These are phyloP conservation scores for Pelecanus crispus DNA, from an alignment of 2,113 vertebrate species.

Conservation along the genomic window DNA sequence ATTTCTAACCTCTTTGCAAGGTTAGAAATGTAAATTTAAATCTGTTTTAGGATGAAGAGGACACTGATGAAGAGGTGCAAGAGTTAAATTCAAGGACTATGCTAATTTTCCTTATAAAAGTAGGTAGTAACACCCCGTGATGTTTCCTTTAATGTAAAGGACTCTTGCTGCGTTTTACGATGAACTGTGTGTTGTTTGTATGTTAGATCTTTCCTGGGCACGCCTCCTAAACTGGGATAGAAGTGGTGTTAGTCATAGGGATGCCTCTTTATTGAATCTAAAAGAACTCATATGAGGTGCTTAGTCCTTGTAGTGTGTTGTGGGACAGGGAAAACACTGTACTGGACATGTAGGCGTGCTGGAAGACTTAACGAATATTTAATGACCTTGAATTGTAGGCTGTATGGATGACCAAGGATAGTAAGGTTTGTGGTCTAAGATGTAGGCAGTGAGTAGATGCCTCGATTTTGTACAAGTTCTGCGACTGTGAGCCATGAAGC, in stretches of 20 bases:
- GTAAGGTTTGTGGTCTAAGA: background rate
- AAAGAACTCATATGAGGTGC: background rate
- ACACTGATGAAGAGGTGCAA: background rate
- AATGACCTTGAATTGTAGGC: background rate
- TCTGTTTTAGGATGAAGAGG: background rate
- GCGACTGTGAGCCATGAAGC: background rate
- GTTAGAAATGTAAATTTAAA: background rate
- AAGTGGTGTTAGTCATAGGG: background rate
- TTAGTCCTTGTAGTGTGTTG: background rate
- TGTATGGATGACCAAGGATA: background rate
- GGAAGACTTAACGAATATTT: background rate
- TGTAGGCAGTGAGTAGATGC: background rate
- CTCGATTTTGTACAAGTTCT: background rate
- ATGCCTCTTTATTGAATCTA: background rate
- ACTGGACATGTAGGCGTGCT: rapidly evolving
- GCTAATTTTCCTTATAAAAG: background rate
- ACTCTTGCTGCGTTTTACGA: background rate
- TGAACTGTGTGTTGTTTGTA: background rate
- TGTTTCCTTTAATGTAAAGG: background rate
- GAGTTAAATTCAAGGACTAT: background rate
- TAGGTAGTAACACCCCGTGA: background rate
- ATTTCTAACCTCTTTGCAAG: background rate
- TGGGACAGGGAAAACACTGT: background rate
- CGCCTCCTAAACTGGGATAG: background rate
- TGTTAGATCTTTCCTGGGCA: background rate